Evolutionary conservation across 2,888 invertebrate genomes (phyloP), one percentile per base, ranked within the genome.

Genomic region (Sarcophaga subvicina): DNA sequence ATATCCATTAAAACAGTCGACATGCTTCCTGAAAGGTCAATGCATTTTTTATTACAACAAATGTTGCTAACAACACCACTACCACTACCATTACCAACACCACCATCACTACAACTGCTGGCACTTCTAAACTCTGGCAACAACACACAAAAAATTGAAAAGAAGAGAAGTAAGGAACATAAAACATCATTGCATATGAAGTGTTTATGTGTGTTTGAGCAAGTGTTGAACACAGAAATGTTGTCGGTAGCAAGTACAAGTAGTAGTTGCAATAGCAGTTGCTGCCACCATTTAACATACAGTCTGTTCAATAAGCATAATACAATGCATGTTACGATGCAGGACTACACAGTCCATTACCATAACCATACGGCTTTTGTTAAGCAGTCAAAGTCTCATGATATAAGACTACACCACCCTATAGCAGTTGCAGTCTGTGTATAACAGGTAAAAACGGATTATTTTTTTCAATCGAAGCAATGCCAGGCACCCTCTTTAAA

Each of bases 1-100:
- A 84, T 84, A 79, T 87, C 87, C 84, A 87, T 87, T 87, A 87
- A 87, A 84, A 84, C 62, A 87, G 84, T 84, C 84, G 87, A 84
- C 87, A 87, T 80, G 87, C 81, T 84, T 84, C 81, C 87, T 82
- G 79, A 87, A 79, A 87, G 87, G 87, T 87, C 87, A 87, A 87
- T 87, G 87, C 84, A 87, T 87, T 87, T 87, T 87, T 84, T 87
- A 87, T 87, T 84, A 84, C 84, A 87, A 87, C 81, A 84, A 87
- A 87, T 81, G 81, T 79, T 83, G 59, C 78, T 60, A 37, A 37
- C 8, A 37, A 37, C 37, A 37, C 37, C 37, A 37, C 10, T 10
- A 10, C 37, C 37, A 37, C 4, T 14, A 76, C 49, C 37, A 37
- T 8, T 10, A 10, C 37, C 37, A 37, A 4, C 3, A 76, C 49